Percentiles rank a stretch among this genome's conserved stretches.
Conservation (phyloP, 1,140 invertebrate species). For the Drosophila virilis region DNA sequence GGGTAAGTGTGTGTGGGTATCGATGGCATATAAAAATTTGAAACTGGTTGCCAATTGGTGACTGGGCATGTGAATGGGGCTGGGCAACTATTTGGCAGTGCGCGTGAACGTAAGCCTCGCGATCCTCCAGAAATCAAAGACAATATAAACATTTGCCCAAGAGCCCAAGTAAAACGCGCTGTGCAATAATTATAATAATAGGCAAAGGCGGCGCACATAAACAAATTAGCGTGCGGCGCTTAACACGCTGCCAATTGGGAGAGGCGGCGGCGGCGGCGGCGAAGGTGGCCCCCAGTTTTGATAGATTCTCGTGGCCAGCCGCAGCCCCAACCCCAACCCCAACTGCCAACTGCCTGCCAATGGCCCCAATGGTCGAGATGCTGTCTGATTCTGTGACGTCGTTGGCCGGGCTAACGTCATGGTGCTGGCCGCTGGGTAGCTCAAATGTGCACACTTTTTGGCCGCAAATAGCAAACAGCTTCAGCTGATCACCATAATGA, state of each 20-base stretch:
- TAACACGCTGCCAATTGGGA: slow-evolving; percentile 76
- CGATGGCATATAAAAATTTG: background rate
- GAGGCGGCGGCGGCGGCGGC: slow-evolving; percentile 41
- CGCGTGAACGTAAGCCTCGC: slow-evolving; percentile 23
- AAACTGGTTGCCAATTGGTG: no score
- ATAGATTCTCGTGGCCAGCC: slow-evolving; percentile 32
- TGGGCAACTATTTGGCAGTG: background rate
- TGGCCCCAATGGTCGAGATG: slow-evolving; percentile 9
- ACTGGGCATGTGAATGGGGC: no score
- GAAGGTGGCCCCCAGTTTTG: slow-evolving; percentile 25
- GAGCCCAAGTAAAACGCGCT: slow-evolving; percentile 43
- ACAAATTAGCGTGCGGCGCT: slow-evolving; percentile 64
- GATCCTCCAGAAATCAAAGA: background rate
- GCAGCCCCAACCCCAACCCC: background rate
- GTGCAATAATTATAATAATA: slow-evolving; percentile 70
- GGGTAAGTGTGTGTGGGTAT: background rate
- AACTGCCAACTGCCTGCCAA: slow-evolving; percentile 28
- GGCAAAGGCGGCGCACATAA: slow-evolving; percentile 65
- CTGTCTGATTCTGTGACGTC: slow-evolving; percentile 51
- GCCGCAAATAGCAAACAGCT: slow-evolving; percentile 63
- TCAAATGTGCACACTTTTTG: slow-evolving; percentile 74
- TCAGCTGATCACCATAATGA: slow-evolving; percentile 9
- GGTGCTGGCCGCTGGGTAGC: slow-evolving; percentile 59
- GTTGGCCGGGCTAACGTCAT: slow-evolving; percentile 57
- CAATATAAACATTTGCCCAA: slow-evolving; percentile 47